Base-by-base conservation (phyloP, 2,888 invertebrate species). In the Thumatha senex region DNA sequence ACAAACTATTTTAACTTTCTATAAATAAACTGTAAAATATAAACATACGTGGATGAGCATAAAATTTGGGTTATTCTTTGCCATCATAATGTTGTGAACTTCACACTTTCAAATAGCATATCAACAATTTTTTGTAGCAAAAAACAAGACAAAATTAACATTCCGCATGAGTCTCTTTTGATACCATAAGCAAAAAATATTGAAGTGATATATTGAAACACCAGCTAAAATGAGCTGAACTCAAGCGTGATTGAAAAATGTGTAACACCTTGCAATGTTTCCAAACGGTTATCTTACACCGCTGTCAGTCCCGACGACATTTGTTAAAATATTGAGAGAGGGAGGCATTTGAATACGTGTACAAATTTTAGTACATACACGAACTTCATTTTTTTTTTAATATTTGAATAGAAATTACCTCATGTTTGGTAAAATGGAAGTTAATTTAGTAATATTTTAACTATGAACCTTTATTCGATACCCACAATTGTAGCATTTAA, bases 181-280 rank as follows among this genome's bases (percentile, higher is more conserved):
- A 66, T 72, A 72, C 65, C 70, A 74, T 74, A 62, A 72, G 74
- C 71, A 70, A 74, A 82, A 73, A 78, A 81, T 77, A 80, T 80
- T 68, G 68, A 72, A 54, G 58, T 68, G 72, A 77, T 84, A 81
- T 70, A 67, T 64, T 68, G 72, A 78, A 78, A 77, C 70, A 68
- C 68, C 63, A 69, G 69, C 60, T 64, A 71, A 74, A 80, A 74
- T 72, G 72, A 64, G 60, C 73, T 74, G 75, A 78, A 76, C 75
- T 79, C 74, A 76, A 62, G 75, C 80, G 77, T 78, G 69, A 77
- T 80, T 81, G 85, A 85, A 78, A 84, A 86, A 87, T 86, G 80
- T 76, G 76, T 69, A 76, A 75, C 83, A 84, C 81, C 84, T 84
- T 82, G 83, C 76, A 74, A 68, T 71, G 72, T 75, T 82, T 76